Conservation (phyloP, 64 coral and sea anemone genomes). For the Dendrophyllia cribrosa region DNA sequence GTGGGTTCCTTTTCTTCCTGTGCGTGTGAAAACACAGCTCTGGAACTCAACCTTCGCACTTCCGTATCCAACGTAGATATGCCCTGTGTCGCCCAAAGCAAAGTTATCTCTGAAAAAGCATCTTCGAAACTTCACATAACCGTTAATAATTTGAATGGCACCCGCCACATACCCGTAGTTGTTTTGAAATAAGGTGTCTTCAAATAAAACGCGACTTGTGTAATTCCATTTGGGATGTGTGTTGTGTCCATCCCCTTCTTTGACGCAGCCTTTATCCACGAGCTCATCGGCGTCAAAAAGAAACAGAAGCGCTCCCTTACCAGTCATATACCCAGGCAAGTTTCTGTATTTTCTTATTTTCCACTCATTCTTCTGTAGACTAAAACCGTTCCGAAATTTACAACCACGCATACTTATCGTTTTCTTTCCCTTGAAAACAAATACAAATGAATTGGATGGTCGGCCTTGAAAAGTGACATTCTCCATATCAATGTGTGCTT, state of each 20-base stretch:
- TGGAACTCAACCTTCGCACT: not conserved
- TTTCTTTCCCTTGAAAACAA: not conserved
- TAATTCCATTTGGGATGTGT: not conserved
- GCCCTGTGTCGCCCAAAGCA: not conserved
- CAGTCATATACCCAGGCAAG: not conserved
- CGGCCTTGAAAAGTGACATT: not conserved
- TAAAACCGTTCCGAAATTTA: not conserved
- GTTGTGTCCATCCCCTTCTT: not conserved
- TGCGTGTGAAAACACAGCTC: conserved; percentile 12
- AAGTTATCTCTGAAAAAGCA: conserved; percentile 59
- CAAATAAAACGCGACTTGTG: not conserved
- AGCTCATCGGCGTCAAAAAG: not conserved
- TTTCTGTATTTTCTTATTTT: not conserved
- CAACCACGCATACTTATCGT: not conserved
- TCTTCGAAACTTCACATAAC: not conserved
- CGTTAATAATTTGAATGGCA: conserved; percentile 33
- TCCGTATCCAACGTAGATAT: conserved; percentile 34
- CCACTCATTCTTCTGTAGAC: not conserved
- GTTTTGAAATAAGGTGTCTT: conserved; percentile 3
- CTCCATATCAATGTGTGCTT: not conserved
- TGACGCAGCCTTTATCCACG: conserved; percentile 1
- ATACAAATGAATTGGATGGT: not conserved
- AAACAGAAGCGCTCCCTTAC: not conserved
- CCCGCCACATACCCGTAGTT: not conserved
- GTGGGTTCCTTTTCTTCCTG: not conserved